phyloP scores from a whole-genome alignment of 2,797 vertebrate genomes.

The Pangasius djambal region DNA sequence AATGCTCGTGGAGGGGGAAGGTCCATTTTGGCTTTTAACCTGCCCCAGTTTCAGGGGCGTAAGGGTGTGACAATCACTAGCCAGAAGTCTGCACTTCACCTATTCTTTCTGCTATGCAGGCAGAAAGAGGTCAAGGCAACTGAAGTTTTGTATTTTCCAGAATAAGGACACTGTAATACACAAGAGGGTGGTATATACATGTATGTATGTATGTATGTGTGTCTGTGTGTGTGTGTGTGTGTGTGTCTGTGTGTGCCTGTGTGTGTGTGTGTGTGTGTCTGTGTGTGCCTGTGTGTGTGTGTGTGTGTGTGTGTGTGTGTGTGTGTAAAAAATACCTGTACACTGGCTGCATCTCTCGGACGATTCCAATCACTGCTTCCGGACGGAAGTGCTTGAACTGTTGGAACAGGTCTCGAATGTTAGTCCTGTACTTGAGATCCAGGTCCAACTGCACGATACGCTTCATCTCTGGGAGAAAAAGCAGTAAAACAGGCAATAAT shows the following conservation, averaged over 20 bases:
- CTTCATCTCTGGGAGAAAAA: slow-evolving; percentile 81
- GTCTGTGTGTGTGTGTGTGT: background rate
- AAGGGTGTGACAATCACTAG: background rate
- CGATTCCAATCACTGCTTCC: slow-evolving; percentile 88
- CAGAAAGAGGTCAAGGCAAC: slow-evolving; percentile 9
- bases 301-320: background rate
- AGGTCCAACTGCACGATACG: slow-evolving; percentile 91
- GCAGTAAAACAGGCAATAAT: background rate
- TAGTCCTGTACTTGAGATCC: slow-evolving; percentile 90
- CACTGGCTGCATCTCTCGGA: slow-evolving; percentile 95
- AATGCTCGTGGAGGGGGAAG: background rate
- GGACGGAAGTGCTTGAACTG: slow-evolving; percentile 88
- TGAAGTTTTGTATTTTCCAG: background rate
- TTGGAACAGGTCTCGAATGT: slow-evolving; percentile 91
- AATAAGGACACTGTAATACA: slow-evolving; percentile 19
- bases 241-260: background rate
- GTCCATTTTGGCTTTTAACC: slow-evolving; percentile 28
- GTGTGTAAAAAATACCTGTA: slow-evolving; percentile 83
- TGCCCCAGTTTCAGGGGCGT: slow-evolving; percentile 28
- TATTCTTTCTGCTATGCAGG: background rate
- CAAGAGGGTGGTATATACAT: background rate
- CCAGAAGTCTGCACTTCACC: slow-evolving; percentile 4
- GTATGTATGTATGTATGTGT: slow-evolving; percentile 9
- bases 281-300: slow-evolving; percentile 20
- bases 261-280: background rate